Conservation (phyloP, 2,888 invertebrate genomes). For the Pseudococcus jackbeardsleyi region DNA sequence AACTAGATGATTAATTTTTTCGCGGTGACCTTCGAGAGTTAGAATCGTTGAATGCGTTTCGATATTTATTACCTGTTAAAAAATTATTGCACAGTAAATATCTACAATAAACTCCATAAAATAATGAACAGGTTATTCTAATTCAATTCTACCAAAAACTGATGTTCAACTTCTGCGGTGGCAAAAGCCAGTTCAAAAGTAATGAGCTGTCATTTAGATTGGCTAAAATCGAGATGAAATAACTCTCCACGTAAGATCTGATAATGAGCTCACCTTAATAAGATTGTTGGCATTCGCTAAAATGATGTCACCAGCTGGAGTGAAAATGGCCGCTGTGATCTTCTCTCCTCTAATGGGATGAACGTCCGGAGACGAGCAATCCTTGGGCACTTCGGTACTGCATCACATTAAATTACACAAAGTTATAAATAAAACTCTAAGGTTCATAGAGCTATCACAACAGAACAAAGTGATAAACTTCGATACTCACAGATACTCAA, state of each 20-base stretch:
- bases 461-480: not conserved
- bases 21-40: slow-evolving; percentile 60
- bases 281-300: slow-evolving; percentile 72
- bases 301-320: slow-evolving; percentile 71
- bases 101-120: not conserved
- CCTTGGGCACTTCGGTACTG: slow-evolving; percentile 56
- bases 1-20: slow-evolving; percentile 59
- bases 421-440: not conserved
- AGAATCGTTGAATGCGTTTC: slow-evolving; percentile 51
- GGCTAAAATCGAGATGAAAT: not conserved
- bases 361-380: slow-evolving; percentile 40
- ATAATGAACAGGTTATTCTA: too few species aligned
- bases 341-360: slow-evolving; percentile 71
- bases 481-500: slow-evolving; percentile 75
- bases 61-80: slow-evolving; percentile 61
- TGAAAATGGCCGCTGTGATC: slow-evolving; percentile 75
- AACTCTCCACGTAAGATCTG: too few species aligned
- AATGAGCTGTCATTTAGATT: not conserved
- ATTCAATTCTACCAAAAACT: too few species aligned
- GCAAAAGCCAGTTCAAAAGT: too few species aligned
- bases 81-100: not conserved
- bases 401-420: slow-evolving; percentile 1
- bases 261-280: slow-evolving; percentile 70
- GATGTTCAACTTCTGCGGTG: too few species aligned
- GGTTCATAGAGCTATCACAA: not conserved